Percentiles rank a stretch among this genome's conserved stretches.
These are phyloP conservation scores for Hemithea aestivaria DNA, from an alignment of 2,888 invertebrate genomes.

Conservation along the genomic window DNA sequence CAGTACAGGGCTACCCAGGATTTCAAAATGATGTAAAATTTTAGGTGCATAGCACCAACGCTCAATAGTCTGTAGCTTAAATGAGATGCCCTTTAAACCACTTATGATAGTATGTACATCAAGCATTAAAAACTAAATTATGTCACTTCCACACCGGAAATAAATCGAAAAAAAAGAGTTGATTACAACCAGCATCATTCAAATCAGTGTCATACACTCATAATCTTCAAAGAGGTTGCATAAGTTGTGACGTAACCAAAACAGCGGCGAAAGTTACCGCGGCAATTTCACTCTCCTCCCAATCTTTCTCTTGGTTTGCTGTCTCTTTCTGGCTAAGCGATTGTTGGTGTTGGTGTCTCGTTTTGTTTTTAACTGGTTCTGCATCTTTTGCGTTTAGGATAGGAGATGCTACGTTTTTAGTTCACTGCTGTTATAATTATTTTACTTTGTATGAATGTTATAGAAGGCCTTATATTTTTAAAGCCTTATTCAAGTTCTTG, in stretches of 20 bases:
- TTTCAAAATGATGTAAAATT: too few relatives aligned
- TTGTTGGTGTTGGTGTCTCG: conserved; percentile 34
- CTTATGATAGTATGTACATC: not conserved
- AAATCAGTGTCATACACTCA: conserved; percentile 72
- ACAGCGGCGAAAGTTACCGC: conserved; percentile 74
- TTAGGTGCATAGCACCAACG: too few relatives aligned
- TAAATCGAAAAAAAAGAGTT: conserved; percentile 50
- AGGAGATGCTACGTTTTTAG: not conserved
- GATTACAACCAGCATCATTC: conserved; percentile 64
- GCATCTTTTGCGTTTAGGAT: conserved; percentile 37
- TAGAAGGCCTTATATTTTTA: too few relatives aligned
- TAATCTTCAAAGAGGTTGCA: conserved; percentile 62
- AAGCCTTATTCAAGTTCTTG: too few relatives aligned
- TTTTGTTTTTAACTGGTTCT: conserved; percentile 39
- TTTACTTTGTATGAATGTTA: too few relatives aligned
- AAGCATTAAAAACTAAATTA: conserved; percentile 21
- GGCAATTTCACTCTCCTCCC: conserved; percentile 70
- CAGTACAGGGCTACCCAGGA: too few relatives aligned
- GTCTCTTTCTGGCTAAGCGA: conserved; percentile 43
- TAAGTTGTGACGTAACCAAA: conserved; percentile 72
- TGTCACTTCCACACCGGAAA: conserved; percentile 47
- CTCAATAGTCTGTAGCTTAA: too few relatives aligned
- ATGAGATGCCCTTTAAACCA: not conserved
- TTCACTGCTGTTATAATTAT: not conserved
- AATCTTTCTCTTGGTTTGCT: conserved; percentile 55